Evolutionary conservation across 2,113 vertebrate species (phyloP), one percentile per base, ranked within the genome.

Genomic region (Syngnathus floridae): DNA sequence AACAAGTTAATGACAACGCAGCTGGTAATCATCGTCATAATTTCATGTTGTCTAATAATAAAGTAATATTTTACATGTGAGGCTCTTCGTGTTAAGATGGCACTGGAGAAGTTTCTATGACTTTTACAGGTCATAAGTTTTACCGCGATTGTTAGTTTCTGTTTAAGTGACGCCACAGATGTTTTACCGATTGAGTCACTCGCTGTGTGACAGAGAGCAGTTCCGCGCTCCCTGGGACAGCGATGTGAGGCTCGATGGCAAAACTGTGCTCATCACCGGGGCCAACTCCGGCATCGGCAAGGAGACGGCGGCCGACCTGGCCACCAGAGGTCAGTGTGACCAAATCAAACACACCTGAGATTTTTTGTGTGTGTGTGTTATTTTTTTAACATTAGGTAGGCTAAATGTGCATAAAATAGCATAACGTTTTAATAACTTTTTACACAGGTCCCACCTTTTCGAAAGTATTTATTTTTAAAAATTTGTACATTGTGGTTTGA

Each of bases 201-300:
- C 40, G 81, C 7, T 31, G 31, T 6, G 1, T 26, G 4, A 0
- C 49, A 90, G 89, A 75, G 88, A 76, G 37, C 11, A 74, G 2
- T 90, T 90, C 74, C 73, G 87, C 38, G 0, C 60, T 9, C 3
- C 74, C 10, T 91, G 90, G 90, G 83, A 88, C 17, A 90, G 81
- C 40, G 17, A 48, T 31, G 78, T 31, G 1, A 81, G 21, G 31
- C 80, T 91, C 0, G 76, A 84, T 0, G 88, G 63, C 10, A 85
- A 82, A 71, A 90, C 89, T 10, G 89, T 82, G 49, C 0, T 91
- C 21, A 90, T 91, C 56, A 91, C 90, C 7, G 90, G 90, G 0
- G 88, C 89, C 13, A 91, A 91, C 76, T 82, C 89, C 1, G 90
- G 90, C 0, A 91, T 91, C 31, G 90, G 90, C 19, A 91, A 90